Conservation (phyloP, 2,113 vertebrate genomes). For the Euleptes europaea region DNA sequence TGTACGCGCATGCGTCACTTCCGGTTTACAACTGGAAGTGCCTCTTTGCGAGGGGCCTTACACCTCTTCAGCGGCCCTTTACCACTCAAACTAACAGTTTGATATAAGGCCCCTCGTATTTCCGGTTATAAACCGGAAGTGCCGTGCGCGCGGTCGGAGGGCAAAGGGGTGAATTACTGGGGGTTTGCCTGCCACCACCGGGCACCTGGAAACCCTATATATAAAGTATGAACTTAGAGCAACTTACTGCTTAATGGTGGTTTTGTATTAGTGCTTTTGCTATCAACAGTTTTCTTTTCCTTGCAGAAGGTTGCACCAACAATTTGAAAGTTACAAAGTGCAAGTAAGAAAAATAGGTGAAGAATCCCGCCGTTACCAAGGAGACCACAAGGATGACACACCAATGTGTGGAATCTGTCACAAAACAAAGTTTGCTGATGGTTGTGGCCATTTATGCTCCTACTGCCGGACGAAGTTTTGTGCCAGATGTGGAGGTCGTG, state of each 20-base stretch:
- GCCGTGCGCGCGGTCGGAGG: no score
- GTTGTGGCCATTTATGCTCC: constrained; percentile 96
- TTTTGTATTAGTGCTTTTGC: constrained; percentile 32
- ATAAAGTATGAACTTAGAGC: constrained; percentile 3
- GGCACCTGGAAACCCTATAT: no score
- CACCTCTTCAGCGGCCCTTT: no score
- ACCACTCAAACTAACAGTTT: no score
- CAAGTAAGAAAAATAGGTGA: constrained; percentile 97
- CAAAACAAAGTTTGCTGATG: constrained; percentile 98
- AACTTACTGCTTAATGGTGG: not conserved
- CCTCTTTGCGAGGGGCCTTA: no score
- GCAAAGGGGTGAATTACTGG: no score
- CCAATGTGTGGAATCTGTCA: constrained; percentile 97
- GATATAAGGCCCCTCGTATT: no score
- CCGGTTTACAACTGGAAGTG: no score
- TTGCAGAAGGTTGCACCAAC: constrained; percentile 94
- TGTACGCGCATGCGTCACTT: no score
- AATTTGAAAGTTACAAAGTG: constrained; percentile 99
- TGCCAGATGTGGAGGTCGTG: constrained; percentile 94
- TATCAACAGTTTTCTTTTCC: constrained; percentile 64
- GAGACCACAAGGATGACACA: constrained; percentile 93
- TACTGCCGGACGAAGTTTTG: constrained; percentile 99
- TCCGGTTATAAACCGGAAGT: no score
- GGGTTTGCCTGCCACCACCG: no score
- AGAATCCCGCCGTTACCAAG: constrained; percentile 91